A percentile compares a stretch with the other conserved stretches of the same genome.
Conservation (phyloP, 2,113 vertebrate species). For the Pterophyllum scalare region DNA sequence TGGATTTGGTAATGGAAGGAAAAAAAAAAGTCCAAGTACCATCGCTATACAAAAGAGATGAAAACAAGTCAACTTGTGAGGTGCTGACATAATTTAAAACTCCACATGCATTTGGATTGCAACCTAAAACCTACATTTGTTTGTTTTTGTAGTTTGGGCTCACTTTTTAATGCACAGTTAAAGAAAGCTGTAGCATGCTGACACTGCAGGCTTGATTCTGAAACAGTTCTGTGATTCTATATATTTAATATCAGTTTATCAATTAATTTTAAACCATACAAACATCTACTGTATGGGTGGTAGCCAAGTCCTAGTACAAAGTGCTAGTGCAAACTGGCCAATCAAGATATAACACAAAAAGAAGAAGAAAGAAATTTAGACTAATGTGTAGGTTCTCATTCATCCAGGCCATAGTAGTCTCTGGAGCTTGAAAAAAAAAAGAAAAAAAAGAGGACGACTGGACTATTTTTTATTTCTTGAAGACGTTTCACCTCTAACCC, state of each 20-base stretch:
- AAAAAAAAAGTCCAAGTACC: neutral
- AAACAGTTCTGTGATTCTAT: neutral
- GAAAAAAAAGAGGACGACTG: too few relatives aligned
- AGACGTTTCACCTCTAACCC: too few relatives aligned
- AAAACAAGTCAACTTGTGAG: neutral
- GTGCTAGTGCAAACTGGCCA: neutral
- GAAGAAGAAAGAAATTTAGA: too few relatives aligned
- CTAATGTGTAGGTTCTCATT: too few relatives aligned
- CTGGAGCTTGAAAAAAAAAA: too few relatives aligned
- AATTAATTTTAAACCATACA: neutral
- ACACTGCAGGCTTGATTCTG: neutral
- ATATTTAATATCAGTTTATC: neutral
- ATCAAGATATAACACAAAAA: neutral
- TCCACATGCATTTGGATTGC: too few relatives aligned
- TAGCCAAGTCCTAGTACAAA: neutral
- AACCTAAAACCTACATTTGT: too few relatives aligned
- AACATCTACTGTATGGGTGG: neutral
- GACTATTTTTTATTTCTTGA: too few relatives aligned
- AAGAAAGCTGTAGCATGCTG: neutral
- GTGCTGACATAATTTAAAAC: neutral
- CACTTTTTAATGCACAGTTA: neutral
- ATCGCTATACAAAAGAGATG: neutral
- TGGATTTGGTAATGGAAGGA: neutral
- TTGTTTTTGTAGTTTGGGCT: neutral
- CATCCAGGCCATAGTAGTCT: too few relatives aligned